These are phyloP conservation scores for Argya squamiceps DNA, from an alignment of 2,797 vertebrate genomes.

Conservation along the genomic window DNA sequence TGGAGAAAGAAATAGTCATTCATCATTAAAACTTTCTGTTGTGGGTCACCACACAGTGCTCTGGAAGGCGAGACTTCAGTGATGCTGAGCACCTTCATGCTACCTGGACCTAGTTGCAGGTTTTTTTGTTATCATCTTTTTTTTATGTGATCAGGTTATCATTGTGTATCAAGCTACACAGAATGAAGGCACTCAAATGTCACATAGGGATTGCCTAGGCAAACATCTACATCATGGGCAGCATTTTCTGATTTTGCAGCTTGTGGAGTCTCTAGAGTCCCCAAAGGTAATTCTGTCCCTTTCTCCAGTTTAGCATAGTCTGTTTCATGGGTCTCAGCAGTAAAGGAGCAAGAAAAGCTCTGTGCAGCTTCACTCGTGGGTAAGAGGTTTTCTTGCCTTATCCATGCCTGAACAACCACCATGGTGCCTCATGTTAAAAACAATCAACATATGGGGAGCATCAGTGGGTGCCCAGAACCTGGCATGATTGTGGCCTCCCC, in stretches of 20 bases:
- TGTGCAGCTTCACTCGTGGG: fast-evolving
- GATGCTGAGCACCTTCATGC: not conserved
- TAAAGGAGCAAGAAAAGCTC: not conserved
- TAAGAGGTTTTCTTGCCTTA: not conserved
- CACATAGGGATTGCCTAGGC: not conserved
- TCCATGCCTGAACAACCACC: not conserved
- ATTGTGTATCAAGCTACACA: not conserved
- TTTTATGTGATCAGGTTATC: not conserved
- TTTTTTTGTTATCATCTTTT: not conserved
- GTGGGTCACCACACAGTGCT: not conserved
- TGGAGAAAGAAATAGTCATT: not conserved
- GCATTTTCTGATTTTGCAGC: not conserved
- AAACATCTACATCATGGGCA: not conserved
- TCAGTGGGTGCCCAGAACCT: not conserved
- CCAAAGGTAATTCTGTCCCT: not conserved
- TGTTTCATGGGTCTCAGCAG: not conserved
- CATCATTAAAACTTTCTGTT: not conserved
- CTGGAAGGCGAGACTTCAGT: not conserved
- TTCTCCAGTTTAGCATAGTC: not conserved
- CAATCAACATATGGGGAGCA: fast-evolving
- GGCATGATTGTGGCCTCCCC: fast-evolving
- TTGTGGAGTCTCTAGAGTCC: not conserved
- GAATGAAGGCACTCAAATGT: not conserved
- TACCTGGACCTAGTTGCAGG: fast-evolving
- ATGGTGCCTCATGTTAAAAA: fast-evolving